Evolutionary conservation across 2,797 vertebrate species (phyloP).

Genomic region (Astyanax mexicanus): DNA sequence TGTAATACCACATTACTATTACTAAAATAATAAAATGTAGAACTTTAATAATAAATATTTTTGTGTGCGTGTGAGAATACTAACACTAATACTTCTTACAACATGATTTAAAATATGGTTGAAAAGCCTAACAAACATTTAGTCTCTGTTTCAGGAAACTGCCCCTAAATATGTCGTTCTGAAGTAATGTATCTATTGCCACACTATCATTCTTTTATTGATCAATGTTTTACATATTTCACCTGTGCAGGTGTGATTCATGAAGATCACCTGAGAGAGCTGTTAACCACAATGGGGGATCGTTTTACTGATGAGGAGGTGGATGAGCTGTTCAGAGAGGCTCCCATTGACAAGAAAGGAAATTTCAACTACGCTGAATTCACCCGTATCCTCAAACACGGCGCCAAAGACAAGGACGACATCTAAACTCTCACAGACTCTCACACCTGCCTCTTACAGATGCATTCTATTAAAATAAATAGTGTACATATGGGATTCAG

Average conservation of each 20-base stretch:
- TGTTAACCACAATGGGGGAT: conserved; percentile 98
- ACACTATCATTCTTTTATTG: too few relatives aligned
- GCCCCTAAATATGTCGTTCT: too few relatives aligned
- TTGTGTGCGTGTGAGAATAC: too few relatives aligned
- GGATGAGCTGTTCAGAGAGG: conserved; percentile 97
- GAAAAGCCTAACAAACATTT: too few relatives aligned
- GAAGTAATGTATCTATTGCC: too few relatives aligned
- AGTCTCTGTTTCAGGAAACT: too few relatives aligned
- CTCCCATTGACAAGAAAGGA: conserved; percentile 97
- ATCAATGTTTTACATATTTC: background rate
- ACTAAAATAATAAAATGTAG: too few relatives aligned
- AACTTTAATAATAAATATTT: too few relatives aligned
- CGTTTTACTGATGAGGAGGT: conserved; percentile 98
- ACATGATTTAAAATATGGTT: too few relatives aligned
- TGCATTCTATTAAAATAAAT: background rate
- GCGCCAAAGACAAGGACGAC: conserved; percentile 98
- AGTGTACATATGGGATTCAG: conserved; percentile 21
- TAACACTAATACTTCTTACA: too few relatives aligned
- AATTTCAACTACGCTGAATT: conserved; percentile 99
- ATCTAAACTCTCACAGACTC: conserved; percentile 65
- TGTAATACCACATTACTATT: too few relatives aligned
- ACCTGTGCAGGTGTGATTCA: conserved; percentile 88
- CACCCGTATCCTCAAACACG: conserved; percentile 98
- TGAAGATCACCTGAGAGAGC: conserved; percentile 96
- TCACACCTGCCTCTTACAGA: conserved; percentile 9